These are phyloP conservation scores for Tipula unca DNA, from an alignment of 2,888 invertebrate genomes.

Conservation along the genomic window DNA sequence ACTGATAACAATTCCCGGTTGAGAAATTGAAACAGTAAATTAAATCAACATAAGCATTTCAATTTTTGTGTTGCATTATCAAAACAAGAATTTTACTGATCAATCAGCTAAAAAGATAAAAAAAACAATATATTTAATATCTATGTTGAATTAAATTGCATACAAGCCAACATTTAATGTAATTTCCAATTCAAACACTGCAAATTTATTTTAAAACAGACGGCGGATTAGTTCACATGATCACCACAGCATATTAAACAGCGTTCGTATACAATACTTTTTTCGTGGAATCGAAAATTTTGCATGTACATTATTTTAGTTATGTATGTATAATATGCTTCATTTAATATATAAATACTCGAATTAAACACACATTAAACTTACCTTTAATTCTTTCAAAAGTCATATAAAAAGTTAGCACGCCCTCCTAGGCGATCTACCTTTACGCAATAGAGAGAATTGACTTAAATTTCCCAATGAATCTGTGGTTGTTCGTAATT, in stretches of 20 bases:
- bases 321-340: too few relatives aligned
- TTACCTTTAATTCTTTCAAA: constrained; percentile 89
- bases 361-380: constrained; percentile 33
- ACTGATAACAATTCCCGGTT: too few relatives aligned
- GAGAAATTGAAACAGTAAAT: too few relatives aligned
- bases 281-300: neutral
- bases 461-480: neutral
- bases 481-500: neutral
- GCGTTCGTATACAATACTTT: neutral
- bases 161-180: too few relatives aligned
- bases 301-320: neutral
- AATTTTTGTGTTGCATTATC: neutral
- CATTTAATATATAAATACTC: neutral
- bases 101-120: too few relatives aligned
- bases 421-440: constrained; percentile 20
- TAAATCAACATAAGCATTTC: too few relatives aligned
- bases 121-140: too few relatives aligned
- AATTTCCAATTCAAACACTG: neutral
- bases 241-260: neutral
- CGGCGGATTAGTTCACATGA: neutral
- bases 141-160: neutral
- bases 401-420: constrained; percentile 86
- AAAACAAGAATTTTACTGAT: neutral
- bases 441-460: neutral
- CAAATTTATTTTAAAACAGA: neutral